phyloP scores from a whole-genome alignment of 2,888 invertebrate genomes.

The Brachyopa scutellaris region DNA sequence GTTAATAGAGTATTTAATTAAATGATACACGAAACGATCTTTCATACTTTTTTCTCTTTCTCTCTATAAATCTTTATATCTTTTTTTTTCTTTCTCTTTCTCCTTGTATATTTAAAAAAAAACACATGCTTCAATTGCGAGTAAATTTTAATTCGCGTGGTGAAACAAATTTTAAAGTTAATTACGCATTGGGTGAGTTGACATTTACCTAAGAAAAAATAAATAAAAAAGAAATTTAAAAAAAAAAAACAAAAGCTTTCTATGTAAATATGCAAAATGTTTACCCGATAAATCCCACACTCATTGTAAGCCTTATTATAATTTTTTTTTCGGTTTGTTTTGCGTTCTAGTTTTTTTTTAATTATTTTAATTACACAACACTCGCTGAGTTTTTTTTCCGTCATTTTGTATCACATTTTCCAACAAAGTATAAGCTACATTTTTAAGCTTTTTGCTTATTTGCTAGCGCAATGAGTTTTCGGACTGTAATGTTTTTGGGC shows the following conservation, averaged over 20 bases:
- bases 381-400: constrained; percentile 41
- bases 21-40: constrained; percentile 14
- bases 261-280: constrained; percentile 52
- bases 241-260: constrained; percentile 2
- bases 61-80: constrained; percentile 39
- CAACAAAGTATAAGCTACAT: neutral
- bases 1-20: constrained; percentile 43
- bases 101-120: constrained; percentile 35
- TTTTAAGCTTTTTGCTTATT: neutral
- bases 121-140: constrained; percentile 63
- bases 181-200: constrained; percentile 62
- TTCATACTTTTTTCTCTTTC: constrained; percentile 36
- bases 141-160: constrained; percentile 60
- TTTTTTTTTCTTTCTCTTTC: constrained; percentile 41
- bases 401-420: neutral
- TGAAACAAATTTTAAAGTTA: constrained; percentile 59
- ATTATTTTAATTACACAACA: constrained; percentile 33
- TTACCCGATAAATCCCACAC: constrained; percentile 11
- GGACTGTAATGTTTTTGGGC: neutral
- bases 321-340: constrained; percentile 37
- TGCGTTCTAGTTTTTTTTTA: constrained; percentile 29
- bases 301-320: constrained; percentile 31
- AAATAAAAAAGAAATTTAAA: neutral
- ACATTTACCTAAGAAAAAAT: constrained; percentile 43
- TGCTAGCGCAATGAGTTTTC: neutral